Conservation (phyloP, 2,113 vertebrate species). For the Colaptes auratus region DNA sequence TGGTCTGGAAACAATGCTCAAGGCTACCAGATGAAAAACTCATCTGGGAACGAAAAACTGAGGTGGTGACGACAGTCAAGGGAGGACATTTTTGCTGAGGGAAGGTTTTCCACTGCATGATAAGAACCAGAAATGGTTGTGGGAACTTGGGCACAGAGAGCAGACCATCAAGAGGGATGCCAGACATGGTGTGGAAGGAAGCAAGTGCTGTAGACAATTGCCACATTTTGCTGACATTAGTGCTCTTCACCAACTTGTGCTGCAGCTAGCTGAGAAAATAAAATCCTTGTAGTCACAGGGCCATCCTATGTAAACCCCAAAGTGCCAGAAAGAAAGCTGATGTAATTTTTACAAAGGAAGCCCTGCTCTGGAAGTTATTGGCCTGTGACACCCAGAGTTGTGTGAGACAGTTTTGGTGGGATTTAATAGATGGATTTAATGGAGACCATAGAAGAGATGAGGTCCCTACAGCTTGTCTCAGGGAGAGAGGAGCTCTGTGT, state of each 20-base stretch:
- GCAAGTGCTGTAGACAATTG: not conserved
- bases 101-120: not conserved
- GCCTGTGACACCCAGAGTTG: not conserved
- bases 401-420: not conserved
- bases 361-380: not conserved
- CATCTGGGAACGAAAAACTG: slow-evolving; percentile 1
- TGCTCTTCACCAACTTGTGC: not conserved
- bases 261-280: not conserved
- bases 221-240: not conserved
- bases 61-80: not conserved
- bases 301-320: not conserved
- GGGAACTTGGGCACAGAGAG: not conserved
- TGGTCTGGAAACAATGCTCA: slow-evolving; percentile 37
- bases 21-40: slow-evolving; percentile 45
- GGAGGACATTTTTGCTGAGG: not conserved
- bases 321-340: not conserved
- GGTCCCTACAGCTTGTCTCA: not conserved
- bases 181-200: not conserved
- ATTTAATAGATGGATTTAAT: not conserved
- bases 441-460: not conserved
- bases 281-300: not conserved
- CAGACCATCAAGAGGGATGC: not conserved
- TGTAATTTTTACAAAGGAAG: not conserved
- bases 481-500: not conserved
- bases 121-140: not conserved